Conservation (phyloP, 2,797 vertebrate species). For the Enteromius fasciolatus region DNA sequence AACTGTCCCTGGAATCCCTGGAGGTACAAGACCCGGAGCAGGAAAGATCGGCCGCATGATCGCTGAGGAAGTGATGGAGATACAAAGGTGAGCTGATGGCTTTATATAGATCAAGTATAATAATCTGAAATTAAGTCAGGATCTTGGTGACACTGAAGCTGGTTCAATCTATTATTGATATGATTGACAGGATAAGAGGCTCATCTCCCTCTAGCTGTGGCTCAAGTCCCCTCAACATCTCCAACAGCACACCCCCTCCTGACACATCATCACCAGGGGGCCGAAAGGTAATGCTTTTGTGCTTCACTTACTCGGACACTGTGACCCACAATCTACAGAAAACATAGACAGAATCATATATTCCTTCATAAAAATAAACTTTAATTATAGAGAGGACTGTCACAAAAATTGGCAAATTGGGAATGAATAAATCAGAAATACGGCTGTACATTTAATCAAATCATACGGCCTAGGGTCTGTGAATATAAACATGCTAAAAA, state of each 20-base stretch:
- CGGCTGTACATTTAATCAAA: background rate
- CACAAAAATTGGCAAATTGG: background rate
- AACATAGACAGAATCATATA: no score
- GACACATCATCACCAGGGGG: slow-evolving; percentile 92
- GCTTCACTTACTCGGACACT: background rate
- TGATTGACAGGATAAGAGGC: slow-evolving; percentile 86
- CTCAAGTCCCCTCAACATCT: slow-evolving; percentile 95
- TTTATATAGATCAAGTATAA: no score
- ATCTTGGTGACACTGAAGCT: background rate
- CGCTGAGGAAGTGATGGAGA: slow-evolving; percentile 97
- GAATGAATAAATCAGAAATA: background rate
- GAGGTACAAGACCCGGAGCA: slow-evolving; percentile 92
- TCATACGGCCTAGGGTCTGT: background rate
- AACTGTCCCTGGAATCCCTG: slow-evolving; percentile 93
- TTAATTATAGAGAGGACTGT: background rate
- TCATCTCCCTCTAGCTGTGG: slow-evolving; percentile 95
- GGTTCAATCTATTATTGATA: background rate
- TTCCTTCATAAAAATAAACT: background rate
- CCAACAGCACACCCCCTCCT: slow-evolving; percentile 89
- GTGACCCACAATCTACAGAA: background rate
- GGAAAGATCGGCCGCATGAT: slow-evolving; percentile 99
- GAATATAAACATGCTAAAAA: background rate
- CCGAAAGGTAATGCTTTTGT: slow-evolving; percentile 85
- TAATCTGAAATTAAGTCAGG: background rate
- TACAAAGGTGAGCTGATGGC: slow-evolving; percentile 85